phyloP scores from a whole-genome alignment of 2,888 invertebrate genomes.

The Dryomyza anilis region DNA sequence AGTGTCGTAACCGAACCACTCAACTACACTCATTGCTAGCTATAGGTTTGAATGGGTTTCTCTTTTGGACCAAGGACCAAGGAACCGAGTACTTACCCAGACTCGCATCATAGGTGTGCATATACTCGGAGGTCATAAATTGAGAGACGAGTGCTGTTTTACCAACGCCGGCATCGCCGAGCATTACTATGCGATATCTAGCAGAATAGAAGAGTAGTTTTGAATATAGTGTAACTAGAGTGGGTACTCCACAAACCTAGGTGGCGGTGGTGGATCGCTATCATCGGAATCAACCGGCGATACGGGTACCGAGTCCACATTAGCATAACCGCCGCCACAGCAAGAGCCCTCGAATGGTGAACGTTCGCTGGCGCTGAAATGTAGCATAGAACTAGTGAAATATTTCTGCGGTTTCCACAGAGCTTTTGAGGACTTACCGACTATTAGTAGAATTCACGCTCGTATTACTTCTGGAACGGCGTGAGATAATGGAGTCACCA shows the following conservation, averaged over 20 bases:
- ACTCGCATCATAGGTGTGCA: slow-evolving; percentile 93
- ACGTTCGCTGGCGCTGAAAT: slow-evolving; percentile 74
- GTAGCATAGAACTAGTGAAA: no score
- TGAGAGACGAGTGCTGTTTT: slow-evolving; percentile 90
- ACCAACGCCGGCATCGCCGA: slow-evolving; percentile 86
- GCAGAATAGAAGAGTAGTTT: background rate
- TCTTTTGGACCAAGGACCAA: no score
- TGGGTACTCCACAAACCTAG: slow-evolving; percentile 37
- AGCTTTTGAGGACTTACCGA: slow-evolving; percentile 64
- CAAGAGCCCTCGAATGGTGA: slow-evolving; percentile 88
- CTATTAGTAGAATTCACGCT: slow-evolving; percentile 85
- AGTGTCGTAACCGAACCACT: background rate
- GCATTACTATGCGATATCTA: slow-evolving; percentile 81
- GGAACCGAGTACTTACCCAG: slow-evolving; percentile 69
- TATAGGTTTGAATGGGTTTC: background rate
- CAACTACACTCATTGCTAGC: background rate
- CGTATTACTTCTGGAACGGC: slow-evolving; percentile 84
- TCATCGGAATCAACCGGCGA: slow-evolving; percentile 76
- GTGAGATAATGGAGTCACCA: slow-evolving; percentile 85
- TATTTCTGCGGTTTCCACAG: no score
- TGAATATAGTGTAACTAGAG: background rate
- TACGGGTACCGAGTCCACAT: slow-evolving; percentile 77
- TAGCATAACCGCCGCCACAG: slow-evolving; percentile 79
- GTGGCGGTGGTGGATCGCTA: slow-evolving; percentile 62
- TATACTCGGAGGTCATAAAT: slow-evolving; percentile 94